Base-by-base conservation (phyloP, 1,140 invertebrate species). In the Drosophila neocordata region DNA sequence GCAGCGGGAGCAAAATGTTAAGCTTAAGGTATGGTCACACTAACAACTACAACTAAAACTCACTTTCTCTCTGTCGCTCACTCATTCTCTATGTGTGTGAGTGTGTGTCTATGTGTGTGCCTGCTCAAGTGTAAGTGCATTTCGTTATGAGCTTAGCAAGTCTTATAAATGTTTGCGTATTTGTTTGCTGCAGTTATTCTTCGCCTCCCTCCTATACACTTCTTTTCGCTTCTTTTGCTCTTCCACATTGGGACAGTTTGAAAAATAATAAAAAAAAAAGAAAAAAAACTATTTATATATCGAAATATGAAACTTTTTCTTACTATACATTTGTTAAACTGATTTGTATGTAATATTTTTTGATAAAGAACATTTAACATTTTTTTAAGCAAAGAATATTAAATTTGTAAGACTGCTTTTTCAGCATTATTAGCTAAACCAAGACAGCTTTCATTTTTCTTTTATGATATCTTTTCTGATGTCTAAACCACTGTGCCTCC, bases 91-190 rank as follows among this genome's bases (percentile, higher is more conserved):
- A 15, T 74, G 38, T 53, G 48, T 65, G 20, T 24, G 4, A 2
- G 24, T 4, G 58, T 18, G 44, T 55, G 59, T 37, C 31, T 61
- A 0, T 65, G 56, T 31, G 44, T 70, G 57, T 56, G 59, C 67
- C 65, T 65, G 13, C 60, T 80, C 68, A 65, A 79, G 76, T 84
- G 77, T 85, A 81, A 85, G 82, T 87, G 82, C 82, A 85, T 85
- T 85, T 85, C 82, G 82, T 85, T 85, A 85, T 85, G 83, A 85
- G 82, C 82, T 85, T 87, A 82, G 82, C 82, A 85, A 56, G 79
- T 87, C 78, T 85, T 85, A 87, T 87, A 85, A 85, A 85, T 85
- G 82, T 85, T 85, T 87, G 69, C 82, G 78, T 85, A 85, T 85
- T 85, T 85, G 82, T 85, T 85, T 82, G 41, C 41, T 48, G 41